phyloP scores from a whole-genome alignment of 2,888 invertebrate genomes.

The Xestia rhomboidea region DNA sequence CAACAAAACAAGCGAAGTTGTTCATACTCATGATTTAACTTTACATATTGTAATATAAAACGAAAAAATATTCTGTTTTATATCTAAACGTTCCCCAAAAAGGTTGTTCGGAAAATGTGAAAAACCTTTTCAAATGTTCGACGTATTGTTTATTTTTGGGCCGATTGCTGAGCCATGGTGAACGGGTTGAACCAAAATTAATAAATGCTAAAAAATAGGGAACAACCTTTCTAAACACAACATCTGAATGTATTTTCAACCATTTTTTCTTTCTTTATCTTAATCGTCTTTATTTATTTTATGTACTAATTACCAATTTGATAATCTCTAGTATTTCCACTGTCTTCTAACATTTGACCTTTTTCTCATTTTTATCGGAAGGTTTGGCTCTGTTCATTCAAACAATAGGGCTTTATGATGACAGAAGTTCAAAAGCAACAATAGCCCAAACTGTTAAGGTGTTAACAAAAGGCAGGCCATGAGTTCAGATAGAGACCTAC shows the following conservation, averaged over 20 bases:
- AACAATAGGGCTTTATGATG: not conserved
- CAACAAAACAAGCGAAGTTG: constrained; percentile 29
- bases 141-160: constrained; percentile 20
- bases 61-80: constrained; percentile 1
- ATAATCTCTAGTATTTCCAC: not conserved
- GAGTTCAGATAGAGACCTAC: not conserved
- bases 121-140: constrained; percentile 19
- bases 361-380: not conserved
- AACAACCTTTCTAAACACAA: not conserved
- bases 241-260: not conserved
- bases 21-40: constrained; percentile 28
- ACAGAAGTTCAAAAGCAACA: not conserved
- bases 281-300: not conserved
- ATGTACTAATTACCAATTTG: not conserved
- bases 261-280: not conserved
- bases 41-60: constrained; percentile 18
- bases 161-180: not conserved
- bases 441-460: not conserved
- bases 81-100: constrained; percentile 6
- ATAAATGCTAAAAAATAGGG: not conserved
- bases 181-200: constrained; percentile 26
- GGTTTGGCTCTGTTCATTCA: not conserved
- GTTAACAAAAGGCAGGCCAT: not conserved
- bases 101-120: constrained; percentile 26
- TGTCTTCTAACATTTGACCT: not conserved